Conservation (phyloP, 2,888 invertebrate species). For the Cerastis leucographa region DNA sequence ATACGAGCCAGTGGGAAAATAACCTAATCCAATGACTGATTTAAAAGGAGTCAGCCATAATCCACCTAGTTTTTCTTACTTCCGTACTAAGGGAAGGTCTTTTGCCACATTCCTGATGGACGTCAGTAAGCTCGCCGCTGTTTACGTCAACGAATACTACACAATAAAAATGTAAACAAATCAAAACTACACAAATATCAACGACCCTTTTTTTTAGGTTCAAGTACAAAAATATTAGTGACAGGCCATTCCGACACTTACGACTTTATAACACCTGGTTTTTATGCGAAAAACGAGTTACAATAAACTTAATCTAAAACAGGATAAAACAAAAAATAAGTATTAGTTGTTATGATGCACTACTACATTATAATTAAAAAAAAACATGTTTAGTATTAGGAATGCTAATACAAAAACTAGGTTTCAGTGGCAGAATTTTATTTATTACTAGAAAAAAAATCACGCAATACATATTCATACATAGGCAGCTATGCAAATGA, state of each 20-base stretch:
- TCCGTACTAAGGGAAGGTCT: not conserved
- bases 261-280: constrained; percentile 23
- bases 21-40: not conserved
- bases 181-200: constrained; percentile 9
- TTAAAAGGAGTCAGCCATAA: not conserved
- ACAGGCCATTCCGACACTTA: constrained; percentile 19
- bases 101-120: not conserved
- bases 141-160: not conserved
- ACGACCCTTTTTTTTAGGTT: constrained; percentile 29
- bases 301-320: constrained; percentile 6
- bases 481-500: not conserved
- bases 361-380: not conserved
- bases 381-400: not conserved
- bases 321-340: constrained; percentile 13
- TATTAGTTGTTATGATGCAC: constrained; percentile 3
- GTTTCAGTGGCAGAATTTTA: not conserved
- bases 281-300: constrained; percentile 19
- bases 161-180: constrained; percentile 14
- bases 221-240: constrained; percentile 9
- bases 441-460: not conserved
- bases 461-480: not conserved
- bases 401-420: not conserved
- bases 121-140: not conserved
- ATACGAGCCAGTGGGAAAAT: not conserved
- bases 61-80: not conserved